These are phyloP conservation scores for Leucoraja erinaceus DNA, from an alignment of 2,113 vertebrate species.

Conservation along the genomic window DNA sequence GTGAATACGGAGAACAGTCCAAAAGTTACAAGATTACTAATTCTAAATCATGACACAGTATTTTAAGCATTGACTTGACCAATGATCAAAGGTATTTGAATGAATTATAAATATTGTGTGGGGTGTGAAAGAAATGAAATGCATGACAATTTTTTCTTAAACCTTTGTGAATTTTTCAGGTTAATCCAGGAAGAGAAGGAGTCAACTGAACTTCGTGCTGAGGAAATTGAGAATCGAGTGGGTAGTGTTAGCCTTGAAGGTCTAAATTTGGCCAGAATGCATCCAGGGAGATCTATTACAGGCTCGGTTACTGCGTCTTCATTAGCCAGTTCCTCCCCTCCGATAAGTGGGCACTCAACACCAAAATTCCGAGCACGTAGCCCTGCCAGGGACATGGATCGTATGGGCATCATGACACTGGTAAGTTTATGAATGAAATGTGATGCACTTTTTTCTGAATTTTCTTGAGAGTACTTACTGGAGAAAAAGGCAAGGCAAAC, in stretches of 20 bases:
- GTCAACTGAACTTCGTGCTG: slow-evolving; percentile 88
- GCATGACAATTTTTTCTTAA: neutral
- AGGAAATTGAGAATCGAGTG: slow-evolving; percentile 95
- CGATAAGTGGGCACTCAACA: slow-evolving; percentile 92
- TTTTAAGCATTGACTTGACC: neutral
- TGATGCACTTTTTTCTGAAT: neutral
- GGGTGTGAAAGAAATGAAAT: neutral
- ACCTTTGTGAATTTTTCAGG: slow-evolving; percentile 51
- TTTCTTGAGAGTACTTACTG: neutral
- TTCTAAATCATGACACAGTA: neutral
- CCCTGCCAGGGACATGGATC: slow-evolving; percentile 89
- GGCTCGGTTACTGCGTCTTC: slow-evolving; percentile 91
- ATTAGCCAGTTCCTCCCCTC: slow-evolving; percentile 82
- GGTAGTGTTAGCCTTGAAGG: slow-evolving; percentile 94
- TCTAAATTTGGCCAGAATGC: slow-evolving; percentile 84
- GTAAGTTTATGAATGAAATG: slow-evolving; percentile 51
- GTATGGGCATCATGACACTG: slow-evolving; percentile 96
- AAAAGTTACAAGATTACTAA: too few relatives aligned
- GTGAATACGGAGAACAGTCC: too few relatives aligned
- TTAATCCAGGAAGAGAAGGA: slow-evolving; percentile 98
- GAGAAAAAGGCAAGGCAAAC: neutral
- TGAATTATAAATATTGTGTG: neutral
- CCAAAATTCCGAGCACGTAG: slow-evolving; percentile 91
- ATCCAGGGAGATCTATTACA: slow-evolving; percentile 84
- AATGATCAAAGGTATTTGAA: neutral